phyloP scores from a whole-genome alignment of 2,113 vertebrate genomes.

The Ctenomys sociabilis region DNA sequence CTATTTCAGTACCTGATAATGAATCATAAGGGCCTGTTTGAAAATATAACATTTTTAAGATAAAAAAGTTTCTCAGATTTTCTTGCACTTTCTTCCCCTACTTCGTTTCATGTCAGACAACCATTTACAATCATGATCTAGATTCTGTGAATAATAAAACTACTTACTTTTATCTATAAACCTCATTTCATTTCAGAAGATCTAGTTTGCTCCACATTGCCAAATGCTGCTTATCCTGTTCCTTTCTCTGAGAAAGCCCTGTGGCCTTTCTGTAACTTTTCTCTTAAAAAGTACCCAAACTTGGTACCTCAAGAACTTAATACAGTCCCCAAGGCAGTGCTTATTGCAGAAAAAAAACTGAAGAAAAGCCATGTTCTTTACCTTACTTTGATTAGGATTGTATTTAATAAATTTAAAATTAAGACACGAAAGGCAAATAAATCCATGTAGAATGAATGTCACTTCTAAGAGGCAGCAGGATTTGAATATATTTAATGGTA shows the following conservation, averaged over 20 bases:
- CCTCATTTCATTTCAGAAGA: background rate
- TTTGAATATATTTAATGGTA: conserved; percentile 18
- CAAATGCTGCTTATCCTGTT: background rate
- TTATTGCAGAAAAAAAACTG: conserved; percentile 62
- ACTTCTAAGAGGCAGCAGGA: background rate
- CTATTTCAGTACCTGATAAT: background rate
- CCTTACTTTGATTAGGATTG: conserved; percentile 62
- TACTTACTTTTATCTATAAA: conserved; percentile 1
- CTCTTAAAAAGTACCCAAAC: background rate
- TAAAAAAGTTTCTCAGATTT: background rate
- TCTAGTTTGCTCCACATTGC: background rate
- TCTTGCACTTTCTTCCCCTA: background rate
- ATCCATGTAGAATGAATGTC: conserved; percentile 42
- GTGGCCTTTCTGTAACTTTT: conserved; percentile 6
- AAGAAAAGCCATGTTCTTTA: conserved; percentile 51
- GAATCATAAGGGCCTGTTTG: background rate
- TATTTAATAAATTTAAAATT: conserved; percentile 59
- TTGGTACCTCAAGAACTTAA: conserved; percentile 5
- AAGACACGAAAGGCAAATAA: conserved; percentile 65
- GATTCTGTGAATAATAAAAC: conserved; percentile 17
- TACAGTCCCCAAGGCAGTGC: background rate
- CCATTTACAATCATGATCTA: background rate
- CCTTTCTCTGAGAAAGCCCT: background rate
- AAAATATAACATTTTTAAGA: background rate
- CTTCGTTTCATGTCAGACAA: background rate